Evolutionary conservation across 2,113 vertebrate species (phyloP).

Genomic region (Vimba vimba): DNA sequence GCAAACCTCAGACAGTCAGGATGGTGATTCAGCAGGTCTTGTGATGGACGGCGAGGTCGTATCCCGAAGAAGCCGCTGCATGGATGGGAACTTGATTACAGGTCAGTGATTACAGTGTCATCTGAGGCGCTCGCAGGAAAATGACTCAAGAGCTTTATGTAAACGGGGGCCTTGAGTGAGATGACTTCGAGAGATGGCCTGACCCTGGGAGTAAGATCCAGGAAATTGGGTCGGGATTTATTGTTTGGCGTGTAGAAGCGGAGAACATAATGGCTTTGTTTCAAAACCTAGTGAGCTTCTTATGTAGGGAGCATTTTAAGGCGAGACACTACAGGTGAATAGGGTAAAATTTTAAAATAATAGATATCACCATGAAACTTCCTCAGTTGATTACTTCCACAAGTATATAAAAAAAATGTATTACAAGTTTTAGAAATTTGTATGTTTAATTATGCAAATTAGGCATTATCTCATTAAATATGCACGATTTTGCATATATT

Average conservation of each 20-base stretch:
- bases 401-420: too few relatives aligned
- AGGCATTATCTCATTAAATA: too few relatives aligned
- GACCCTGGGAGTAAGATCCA: neutral
- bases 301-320: neutral
- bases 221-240: neutral
- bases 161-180: neutral
- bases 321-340: too few relatives aligned
- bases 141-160: neutral
- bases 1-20: slow-evolving; percentile 15
- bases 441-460: too few relatives aligned
- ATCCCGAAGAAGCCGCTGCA: neutral
- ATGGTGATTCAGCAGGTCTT: slow-evolving; percentile 23
- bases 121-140: neutral
- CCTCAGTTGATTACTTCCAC: too few relatives aligned
- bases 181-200: neutral
- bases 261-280: neutral
- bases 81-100: neutral
- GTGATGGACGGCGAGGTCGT: slow-evolving; percentile 4
- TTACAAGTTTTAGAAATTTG: too few relatives aligned
- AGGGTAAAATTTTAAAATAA: too few relatives aligned
- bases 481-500: too few relatives aligned
- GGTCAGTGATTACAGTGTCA: slow-evolving; percentile 19
- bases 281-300: neutral
- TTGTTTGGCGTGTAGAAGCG: neutral
- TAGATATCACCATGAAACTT: too few relatives aligned